Conservation (phyloP, 2,888 invertebrate species). For the Microdon myrmicae region DNA sequence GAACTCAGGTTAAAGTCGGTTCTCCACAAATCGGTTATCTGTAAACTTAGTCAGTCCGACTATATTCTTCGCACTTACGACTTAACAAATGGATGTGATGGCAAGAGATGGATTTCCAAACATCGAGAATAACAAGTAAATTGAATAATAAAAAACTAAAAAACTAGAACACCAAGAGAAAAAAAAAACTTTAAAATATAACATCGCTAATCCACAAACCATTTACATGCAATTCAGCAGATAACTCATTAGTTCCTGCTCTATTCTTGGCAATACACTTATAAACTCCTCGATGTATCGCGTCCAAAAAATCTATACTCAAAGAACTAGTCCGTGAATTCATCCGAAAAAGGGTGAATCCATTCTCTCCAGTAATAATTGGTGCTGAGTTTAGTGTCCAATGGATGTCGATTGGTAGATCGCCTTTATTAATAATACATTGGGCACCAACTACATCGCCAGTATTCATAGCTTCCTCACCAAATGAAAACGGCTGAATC, state of each 20-base stretch:
- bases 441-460: conserved; percentile 78
- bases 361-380: conserved; percentile 66
- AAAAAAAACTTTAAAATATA: conserved; percentile 48
- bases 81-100: conserved; percentile 68
- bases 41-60: not conserved
- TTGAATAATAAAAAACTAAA: conserved; percentile 25
- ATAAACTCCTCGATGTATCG: conserved; percentile 79
- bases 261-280: conserved; percentile 79
- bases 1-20: not conserved
- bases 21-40: not conserved
- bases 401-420: conserved; percentile 79
- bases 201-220: conserved; percentile 66
- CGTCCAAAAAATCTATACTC: conserved; percentile 72
- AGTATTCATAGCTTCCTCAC: conserved; percentile 70
- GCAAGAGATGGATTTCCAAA: conserved; percentile 77
- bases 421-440: conserved; percentile 79
- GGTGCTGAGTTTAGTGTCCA: conserved; percentile 73
- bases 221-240: conserved; percentile 72
- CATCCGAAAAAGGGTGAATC: conserved; percentile 64
- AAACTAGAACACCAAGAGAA: conserved; percentile 42
- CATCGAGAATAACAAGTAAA: conserved; percentile 71
- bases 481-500: conserved; percentile 66
- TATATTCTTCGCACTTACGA: not conserved
- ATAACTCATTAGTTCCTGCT: conserved; percentile 76
- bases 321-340: conserved; percentile 66